Percentiles rank a stretch among this genome's conserved stretches.
These are phyloP conservation scores for Euwallacea fornicatus DNA, from an alignment of 1,140 invertebrate species.

Conservation along the genomic window DNA sequence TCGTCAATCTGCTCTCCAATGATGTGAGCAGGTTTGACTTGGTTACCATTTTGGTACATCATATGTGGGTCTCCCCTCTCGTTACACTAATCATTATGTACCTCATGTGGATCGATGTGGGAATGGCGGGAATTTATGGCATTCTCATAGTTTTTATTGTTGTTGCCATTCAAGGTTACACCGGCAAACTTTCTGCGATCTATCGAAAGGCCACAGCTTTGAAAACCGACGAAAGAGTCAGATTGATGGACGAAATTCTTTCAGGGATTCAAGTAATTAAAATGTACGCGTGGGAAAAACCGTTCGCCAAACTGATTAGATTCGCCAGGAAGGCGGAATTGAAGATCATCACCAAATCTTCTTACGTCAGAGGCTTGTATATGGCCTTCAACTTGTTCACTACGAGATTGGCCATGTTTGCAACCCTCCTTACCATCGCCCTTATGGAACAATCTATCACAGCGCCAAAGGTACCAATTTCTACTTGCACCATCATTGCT, in stretches of 20 bases:
- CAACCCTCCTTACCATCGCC: conserved; percentile 64
- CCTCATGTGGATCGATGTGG: conserved; percentile 67
- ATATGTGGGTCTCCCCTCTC: conserved; percentile 68
- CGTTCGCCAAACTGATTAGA: conserved; percentile 66
- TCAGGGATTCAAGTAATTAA: conserved; percentile 75
- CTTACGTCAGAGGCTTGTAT: conserved; percentile 71
- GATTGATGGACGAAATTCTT: conserved; percentile 80
- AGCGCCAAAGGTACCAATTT: conserved; percentile 57
- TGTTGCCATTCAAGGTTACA: conserved; percentile 68
- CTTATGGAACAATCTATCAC: conserved; percentile 59
- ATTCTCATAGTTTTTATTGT: conserved; percentile 69
- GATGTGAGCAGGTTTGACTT: conserved; percentile 71
- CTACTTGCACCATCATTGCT: not conserved
- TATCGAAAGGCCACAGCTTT: conserved; percentile 65
- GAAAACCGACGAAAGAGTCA: conserved; percentile 73
- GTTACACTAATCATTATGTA: conserved; percentile 63
- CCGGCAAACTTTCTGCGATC: conserved; percentile 58
- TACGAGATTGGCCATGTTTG: conserved; percentile 67
- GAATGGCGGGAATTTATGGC: conserved; percentile 68
- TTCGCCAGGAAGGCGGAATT: conserved; percentile 63
- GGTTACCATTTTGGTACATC: conserved; percentile 61
- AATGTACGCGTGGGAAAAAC: conserved; percentile 79
- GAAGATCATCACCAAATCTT: conserved; percentile 64
- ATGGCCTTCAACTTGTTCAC: conserved; percentile 73
- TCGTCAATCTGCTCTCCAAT: conserved; percentile 82